A percentile compares a stretch with the other conserved stretches of the same genome.
These are phyloP conservation scores for Mesorhabditis belari DNA, from an alignment of 2,888 invertebrate species.

Conservation along the genomic window DNA sequence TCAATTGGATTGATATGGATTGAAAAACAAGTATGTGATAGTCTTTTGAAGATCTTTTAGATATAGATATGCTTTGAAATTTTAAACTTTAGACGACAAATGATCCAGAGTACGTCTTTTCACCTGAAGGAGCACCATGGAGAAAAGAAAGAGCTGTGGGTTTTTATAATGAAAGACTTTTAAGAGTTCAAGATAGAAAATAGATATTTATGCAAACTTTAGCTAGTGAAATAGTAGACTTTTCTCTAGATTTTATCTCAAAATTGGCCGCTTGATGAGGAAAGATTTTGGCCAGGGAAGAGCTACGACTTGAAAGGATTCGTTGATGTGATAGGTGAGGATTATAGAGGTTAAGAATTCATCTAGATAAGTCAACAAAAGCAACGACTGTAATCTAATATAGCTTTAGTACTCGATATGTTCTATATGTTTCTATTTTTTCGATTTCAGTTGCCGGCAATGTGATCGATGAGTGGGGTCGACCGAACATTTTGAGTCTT, in stretches of 20 bases:
- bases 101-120: slow-evolving; percentile 51
- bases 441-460: slow-evolving; percentile 24
- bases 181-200: too few species aligned
- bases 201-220: background rate
- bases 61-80: background rate
- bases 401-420: background rate
- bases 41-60: background rate
- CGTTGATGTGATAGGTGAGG: slow-evolving; percentile 46
- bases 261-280: slow-evolving; percentile 51
- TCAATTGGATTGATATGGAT: slow-evolving; percentile 43
- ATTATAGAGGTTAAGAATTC: background rate
- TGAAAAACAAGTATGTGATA: slow-evolving; percentile 32
- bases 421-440: background rate
- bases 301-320: slow-evolving; percentile 49
- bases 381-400: background rate
- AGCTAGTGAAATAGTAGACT: background rate
- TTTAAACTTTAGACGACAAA: slow-evolving; percentile 38
- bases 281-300: slow-evolving; percentile 48
- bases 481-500: slow-evolving; percentile 45
- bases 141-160: slow-evolving; percentile 38
- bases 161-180: too few species aligned
- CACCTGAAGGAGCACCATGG: slow-evolving; percentile 49
- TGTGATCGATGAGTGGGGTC: slow-evolving; percentile 31
- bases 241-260: slow-evolving; percentile 29
- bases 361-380: background rate